Percentiles rank a stretch among this genome's conserved stretches.
Conservation (phyloP, 1,140 invertebrate genomes). For the Drosophila elegans region DNA sequence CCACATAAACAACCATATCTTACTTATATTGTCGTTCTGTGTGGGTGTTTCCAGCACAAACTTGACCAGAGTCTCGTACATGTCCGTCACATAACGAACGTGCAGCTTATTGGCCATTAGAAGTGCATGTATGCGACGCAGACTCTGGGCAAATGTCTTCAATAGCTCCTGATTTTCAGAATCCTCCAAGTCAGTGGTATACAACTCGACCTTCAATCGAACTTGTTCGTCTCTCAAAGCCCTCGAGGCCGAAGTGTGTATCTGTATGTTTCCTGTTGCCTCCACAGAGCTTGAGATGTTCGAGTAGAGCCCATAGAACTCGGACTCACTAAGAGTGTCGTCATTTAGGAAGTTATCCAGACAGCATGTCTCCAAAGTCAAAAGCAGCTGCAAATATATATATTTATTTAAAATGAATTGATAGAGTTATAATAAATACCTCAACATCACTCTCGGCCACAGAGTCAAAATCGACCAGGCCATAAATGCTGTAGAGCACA, state of each 20-base stretch:
- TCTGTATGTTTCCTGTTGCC: constrained; percentile 37
- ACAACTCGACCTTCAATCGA: constrained; percentile 8
- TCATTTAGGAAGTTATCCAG: constrained; percentile 41
- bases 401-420: no score
- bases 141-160: constrained; percentile 6
- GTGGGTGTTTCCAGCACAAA: constrained; percentile 16
- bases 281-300: constrained; percentile 35
- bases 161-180: constrained; percentile 5
- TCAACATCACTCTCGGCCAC: constrained; percentile 13
- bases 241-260: constrained; percentile 12
- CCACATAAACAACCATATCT: accelerated
- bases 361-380: constrained; percentile 24
- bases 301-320: constrained; percentile 30
- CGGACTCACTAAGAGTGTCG: constrained; percentile 29
- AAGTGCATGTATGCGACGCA: constrained; percentile 36
- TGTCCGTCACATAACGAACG: constrained; percentile 9
- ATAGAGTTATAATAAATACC: constrained; percentile 1
- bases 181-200: neutral
- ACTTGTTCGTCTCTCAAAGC: constrained; percentile 22
- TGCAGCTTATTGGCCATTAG: constrained; percentile 36
- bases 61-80: constrained; percentile 30
- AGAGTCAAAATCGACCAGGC: constrained; percentile 30
- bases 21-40: constrained; percentile 31
- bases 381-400: constrained; percentile 31
- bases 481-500: constrained; percentile 48